These are phyloP conservation scores for Kryptopterus vitreolus DNA, from an alignment of 2,797 vertebrate genomes.

Conservation along the genomic window DNA sequence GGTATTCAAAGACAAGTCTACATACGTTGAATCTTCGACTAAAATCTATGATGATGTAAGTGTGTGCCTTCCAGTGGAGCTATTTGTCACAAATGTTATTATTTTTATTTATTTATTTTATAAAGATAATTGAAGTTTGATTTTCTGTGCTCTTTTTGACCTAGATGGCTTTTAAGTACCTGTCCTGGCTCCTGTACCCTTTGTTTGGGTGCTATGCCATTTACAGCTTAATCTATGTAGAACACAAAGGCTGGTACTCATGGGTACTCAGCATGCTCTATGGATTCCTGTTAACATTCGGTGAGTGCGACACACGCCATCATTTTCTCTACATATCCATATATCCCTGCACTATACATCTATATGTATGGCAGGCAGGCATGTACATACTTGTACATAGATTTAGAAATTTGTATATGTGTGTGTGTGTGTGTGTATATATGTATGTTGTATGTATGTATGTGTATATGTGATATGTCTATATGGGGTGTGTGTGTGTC, in stretches of 20 bases:
- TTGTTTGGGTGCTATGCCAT: slow-evolving; percentile 91
- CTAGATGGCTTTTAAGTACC: slow-evolving; percentile 95
- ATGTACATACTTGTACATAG: no score
- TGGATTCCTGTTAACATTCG: slow-evolving; percentile 94
- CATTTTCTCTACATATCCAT: background rate
- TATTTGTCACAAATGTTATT: background rate
- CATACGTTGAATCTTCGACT: slow-evolving; percentile 90
- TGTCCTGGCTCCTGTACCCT: slow-evolving; percentile 94
- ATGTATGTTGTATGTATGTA: no score
- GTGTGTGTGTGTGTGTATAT: no score
- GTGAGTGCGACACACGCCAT: slow-evolving; percentile 71
- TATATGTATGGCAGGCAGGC: no score
- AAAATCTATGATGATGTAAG: slow-evolving; percentile 95
- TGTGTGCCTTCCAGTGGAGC: slow-evolving; percentile 1
- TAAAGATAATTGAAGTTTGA: background rate
- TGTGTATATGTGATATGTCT: no score
- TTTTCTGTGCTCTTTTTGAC: slow-evolving; percentile 28
- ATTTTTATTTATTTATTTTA: background rate
- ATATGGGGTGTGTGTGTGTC: no score
- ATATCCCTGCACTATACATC: background rate
- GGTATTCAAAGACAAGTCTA: slow-evolving; percentile 89
- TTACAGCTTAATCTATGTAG: slow-evolving; percentile 93
- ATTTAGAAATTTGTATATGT: no score
- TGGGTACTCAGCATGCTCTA: slow-evolving; percentile 97
- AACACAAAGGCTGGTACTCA: slow-evolving; percentile 99